These are phyloP conservation scores for Dendropsophus ebraccatus DNA, from an alignment of 2,113 vertebrate species.

Conservation along the genomic window DNA sequence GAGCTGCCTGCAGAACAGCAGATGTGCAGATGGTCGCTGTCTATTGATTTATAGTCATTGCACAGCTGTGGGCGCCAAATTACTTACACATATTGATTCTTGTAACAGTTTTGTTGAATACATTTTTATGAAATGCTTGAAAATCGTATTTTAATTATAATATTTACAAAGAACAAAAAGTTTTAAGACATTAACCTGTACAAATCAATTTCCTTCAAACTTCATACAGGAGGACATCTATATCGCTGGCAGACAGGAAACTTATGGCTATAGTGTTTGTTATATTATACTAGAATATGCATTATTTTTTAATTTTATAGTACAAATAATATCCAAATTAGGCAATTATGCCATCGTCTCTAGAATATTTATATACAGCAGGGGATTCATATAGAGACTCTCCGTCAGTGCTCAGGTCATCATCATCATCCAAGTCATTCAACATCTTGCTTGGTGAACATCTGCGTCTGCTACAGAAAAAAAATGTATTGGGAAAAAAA, in stretches of 20 bases:
- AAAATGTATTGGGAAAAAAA: conserved; percentile 61
- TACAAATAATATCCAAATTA: conserved; percentile 61
- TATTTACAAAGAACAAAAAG: conserved; percentile 51
- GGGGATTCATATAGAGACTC: conserved; percentile 87
- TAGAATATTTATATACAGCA: conserved; percentile 78
- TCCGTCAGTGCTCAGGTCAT: conserved; percentile 86
- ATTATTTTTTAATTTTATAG: neutral
- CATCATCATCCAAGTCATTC: conserved; percentile 77
- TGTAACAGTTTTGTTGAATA: conserved; percentile 11
- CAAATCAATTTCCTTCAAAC: conserved; percentile 15
- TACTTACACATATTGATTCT: conserved; percentile 14
- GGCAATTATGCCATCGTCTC: conserved; percentile 69
- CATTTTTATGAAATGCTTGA: conserved; percentile 25
- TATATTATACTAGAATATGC: neutral
- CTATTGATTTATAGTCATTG: conserved; percentile 4
- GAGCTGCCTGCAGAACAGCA: neutral
- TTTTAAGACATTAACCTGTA: conserved; percentile 29
- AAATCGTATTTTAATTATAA: conserved; percentile 23
- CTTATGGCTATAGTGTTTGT: neutral
- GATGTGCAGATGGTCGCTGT: neutral
- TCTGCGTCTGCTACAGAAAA: conserved; percentile 79
- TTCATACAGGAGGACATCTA: neutral
- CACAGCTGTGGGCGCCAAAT: neutral
- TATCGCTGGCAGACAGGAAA: neutral
- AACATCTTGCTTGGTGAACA: conserved; percentile 81